These are phyloP conservation scores for Alentia gelatinosa DNA, from an alignment of 2,888 invertebrate species.

Conservation along the genomic window DNA sequence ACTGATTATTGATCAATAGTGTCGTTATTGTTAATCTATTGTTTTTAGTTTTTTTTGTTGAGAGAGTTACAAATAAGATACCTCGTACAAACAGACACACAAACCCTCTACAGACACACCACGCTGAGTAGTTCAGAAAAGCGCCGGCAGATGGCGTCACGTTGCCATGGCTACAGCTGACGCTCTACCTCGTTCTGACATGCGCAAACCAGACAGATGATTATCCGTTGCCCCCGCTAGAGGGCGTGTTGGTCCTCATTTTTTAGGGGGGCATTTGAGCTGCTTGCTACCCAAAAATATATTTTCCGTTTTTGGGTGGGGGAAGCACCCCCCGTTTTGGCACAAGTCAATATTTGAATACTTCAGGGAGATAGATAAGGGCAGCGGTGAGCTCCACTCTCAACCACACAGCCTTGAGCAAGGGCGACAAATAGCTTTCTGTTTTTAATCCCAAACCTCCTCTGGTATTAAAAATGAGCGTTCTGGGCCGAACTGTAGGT, in stretches of 20 bases:
- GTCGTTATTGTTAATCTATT: neutral
- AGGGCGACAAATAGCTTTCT: too few relatives aligned
- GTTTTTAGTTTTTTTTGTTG: neutral
- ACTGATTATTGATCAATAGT: neutral
- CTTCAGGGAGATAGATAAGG: neutral
- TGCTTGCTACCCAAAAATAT: neutral
- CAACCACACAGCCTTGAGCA: neutral
- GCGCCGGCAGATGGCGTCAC: neutral
- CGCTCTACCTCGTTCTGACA: conserved; percentile 52
- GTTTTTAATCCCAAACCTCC: too few relatives aligned
- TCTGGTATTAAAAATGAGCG: too few relatives aligned
- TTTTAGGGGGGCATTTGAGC: neutral
- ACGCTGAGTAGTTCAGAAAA: neutral
- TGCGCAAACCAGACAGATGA: neutral
- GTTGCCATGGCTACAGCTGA: conserved; percentile 52
- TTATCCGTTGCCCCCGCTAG: neutral
- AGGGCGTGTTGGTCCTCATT: neutral
- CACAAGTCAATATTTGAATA: neutral
- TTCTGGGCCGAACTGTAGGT: too few relatives aligned
- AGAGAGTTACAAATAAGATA: neutral
- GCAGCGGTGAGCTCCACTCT: neutral
- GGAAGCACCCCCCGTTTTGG: neutral
- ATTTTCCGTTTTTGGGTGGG: neutral
- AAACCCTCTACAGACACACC: neutral
- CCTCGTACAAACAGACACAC: neutral